These are phyloP conservation scores for Picathartes gymnocephalus DNA, from an alignment of 2,113 vertebrate species.

Conservation along the genomic window DNA sequence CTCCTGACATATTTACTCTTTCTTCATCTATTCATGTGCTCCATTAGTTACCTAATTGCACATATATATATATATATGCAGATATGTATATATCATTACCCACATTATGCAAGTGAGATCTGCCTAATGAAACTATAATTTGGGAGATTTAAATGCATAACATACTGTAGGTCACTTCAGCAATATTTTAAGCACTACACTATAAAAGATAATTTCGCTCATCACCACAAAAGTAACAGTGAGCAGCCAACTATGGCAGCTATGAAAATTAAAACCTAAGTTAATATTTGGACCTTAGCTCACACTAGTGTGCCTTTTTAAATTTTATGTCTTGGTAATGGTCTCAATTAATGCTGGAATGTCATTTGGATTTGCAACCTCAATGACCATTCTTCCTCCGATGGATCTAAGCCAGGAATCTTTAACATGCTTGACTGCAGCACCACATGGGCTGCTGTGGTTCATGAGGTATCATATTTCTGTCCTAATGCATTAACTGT, in stretches of 20 bases:
- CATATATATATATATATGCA: neutral
- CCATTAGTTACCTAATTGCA: neutral
- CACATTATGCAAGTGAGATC: neutral
- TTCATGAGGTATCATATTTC: neutral
- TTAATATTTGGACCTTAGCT: neutral
- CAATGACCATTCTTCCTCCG: neutral
- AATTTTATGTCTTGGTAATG: conserved; percentile 24
- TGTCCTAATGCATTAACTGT: neutral
- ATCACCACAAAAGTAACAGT: neutral
- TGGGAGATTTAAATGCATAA: neutral
- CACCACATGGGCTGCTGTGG: neutral
- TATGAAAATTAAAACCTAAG: neutral
- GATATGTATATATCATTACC: neutral
- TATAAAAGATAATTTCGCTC: neutral
- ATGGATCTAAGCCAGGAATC: neutral
- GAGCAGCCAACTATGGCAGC: neutral
- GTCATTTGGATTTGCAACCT: conserved; percentile 6
- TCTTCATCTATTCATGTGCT: neutral
- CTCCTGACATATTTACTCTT: neutral
- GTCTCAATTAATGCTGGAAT: conserved; percentile 16
- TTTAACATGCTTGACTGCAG: neutral
- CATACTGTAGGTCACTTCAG: neutral
- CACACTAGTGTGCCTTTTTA: neutral
- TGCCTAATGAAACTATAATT: neutral
- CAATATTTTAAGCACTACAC: neutral